Conservation (phyloP, 2,888 invertebrate genomes). For the Tanaodytes sp. region DNA sequence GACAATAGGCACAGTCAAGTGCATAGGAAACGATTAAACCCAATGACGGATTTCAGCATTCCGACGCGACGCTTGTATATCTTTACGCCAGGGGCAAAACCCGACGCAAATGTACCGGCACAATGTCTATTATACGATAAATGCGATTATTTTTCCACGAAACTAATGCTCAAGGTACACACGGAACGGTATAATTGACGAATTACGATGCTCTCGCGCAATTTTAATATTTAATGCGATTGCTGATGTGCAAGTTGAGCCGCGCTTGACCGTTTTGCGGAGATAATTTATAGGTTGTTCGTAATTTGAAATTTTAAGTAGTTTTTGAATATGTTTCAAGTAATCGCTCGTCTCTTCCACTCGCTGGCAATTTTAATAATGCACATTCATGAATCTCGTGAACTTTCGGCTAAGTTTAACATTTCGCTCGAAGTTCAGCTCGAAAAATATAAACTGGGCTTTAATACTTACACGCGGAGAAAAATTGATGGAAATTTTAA, state of each 20-base stretch:
- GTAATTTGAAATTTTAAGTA: slow-evolving; percentile 20
- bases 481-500: no score
- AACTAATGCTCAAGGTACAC: no score
- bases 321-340: slow-evolving; percentile 18
- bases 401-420: slow-evolving; percentile 19
- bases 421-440: slow-evolving; percentile 14
- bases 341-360: slow-evolving; percentile 8
- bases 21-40: slow-evolving; percentile 73
- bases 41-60: slow-evolving; percentile 62
- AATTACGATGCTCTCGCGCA: no score
- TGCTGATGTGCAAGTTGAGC: no score
- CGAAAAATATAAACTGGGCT: slow-evolving; percentile 16
- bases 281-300: neutral
- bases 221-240: no score
- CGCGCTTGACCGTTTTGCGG: neutral
- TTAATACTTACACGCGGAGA: no score
- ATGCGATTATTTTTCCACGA: slow-evolving; percentile 31
- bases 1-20: slow-evolving; percentile 72
- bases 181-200: no score
- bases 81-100: slow-evolving; percentile 33
- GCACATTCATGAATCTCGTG: slow-evolving; percentile 13
- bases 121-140: slow-evolving; percentile 33
- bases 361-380: slow-evolving; percentile 18
- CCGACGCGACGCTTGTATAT: slow-evolving; percentile 42
- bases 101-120: slow-evolving; percentile 35